phyloP scores from a whole-genome alignment of 2,888 invertebrate genomes.

The Pycnomerus fuliginosus region DNA sequence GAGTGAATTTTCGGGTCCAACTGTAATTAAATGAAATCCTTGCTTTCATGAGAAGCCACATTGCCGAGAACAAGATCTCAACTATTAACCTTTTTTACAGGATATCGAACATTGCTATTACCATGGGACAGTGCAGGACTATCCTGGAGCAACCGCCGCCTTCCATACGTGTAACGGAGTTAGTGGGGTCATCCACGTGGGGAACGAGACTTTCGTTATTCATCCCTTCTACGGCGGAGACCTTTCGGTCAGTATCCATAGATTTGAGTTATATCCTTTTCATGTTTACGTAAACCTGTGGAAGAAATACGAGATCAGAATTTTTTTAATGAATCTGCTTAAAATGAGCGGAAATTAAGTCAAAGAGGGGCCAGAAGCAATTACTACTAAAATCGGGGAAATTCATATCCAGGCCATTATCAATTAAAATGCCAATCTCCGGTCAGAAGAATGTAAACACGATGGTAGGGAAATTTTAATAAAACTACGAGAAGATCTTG shows the following conservation, averaged over 20 bases:
- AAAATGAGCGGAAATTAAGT: constrained; percentile 31
- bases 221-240: constrained; percentile 97
- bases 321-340: not conserved
- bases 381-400: constrained; percentile 21
- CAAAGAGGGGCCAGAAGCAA: constrained; percentile 28
- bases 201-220: constrained; percentile 97
- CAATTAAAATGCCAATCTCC: constrained; percentile 43
- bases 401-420: constrained; percentile 31
- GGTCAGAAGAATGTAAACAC: constrained; percentile 29
- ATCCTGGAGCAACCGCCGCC: constrained; percentile 94
- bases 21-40: constrained; percentile 19
- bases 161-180: constrained; percentile 98
- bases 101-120: constrained; percentile 99
- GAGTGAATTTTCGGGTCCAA: too few relatives aligned
- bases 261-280: not conserved
- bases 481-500: constrained; percentile 16
- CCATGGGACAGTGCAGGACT: constrained; percentile 95
- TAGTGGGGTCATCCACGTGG: constrained; percentile 94
- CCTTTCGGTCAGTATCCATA: constrained; percentile 81
- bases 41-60: constrained; percentile 15
- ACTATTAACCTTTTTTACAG: constrained; percentile 53
- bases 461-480: constrained; percentile 17
- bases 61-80: constrained; percentile 16
- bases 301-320: constrained; percentile 1
- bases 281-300: not conserved